Evolutionary conservation across 2,888 invertebrate species (phyloP), one percentile per base, ranked within the genome.

Genomic region (Phrixothrix hirtus): DNA sequence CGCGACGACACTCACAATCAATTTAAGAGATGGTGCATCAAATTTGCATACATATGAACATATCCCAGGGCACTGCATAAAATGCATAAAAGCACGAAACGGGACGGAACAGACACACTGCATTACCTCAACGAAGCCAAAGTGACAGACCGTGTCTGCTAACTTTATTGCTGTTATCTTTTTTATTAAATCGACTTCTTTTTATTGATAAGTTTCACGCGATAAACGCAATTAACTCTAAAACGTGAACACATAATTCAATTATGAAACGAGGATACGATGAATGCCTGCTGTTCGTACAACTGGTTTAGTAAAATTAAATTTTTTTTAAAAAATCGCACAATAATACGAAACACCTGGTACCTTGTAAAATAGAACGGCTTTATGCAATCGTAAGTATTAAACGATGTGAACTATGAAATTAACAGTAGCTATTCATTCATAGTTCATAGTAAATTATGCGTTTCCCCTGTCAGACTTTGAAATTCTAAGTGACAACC

Each of bases 41-140:
- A 66, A 65, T 66, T 66, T 65, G 58, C 66, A 66, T 66, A 65
- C 62, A 64, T 65, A 66, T 63, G 66, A 65, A 62, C 59, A 65
- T 64, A 65, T 62, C 56, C 62, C 57, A 43, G 52, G 54, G 57
- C 62, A 55, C 31, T 60, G 52, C 58, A 57, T 49, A 48, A 61
- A 63, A 58, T 60, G 55, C 51, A 61, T 52, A 57, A 58, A 49
- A 51, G 52, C 55, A 60, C 57, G 59, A 60, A 60, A 63, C 60
- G 58, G 59, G 46, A 56, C 57, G 56, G 62, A 57, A 60, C 59
- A 59, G 62, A 60, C 62, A 60, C 57, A 53, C 56, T 57, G 57
- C 61, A 61, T 60, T 61, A 61, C 59, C 59, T 55, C 60, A 49
- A 58, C 55, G 56, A 57, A 51, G 48, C 47, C 47, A 38, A 51